Evolutionary conservation across 2,113 vertebrate genomes (phyloP), one percentile per base, ranked within the genome.

Genomic region (Neomonachus schauinslandi): DNA sequence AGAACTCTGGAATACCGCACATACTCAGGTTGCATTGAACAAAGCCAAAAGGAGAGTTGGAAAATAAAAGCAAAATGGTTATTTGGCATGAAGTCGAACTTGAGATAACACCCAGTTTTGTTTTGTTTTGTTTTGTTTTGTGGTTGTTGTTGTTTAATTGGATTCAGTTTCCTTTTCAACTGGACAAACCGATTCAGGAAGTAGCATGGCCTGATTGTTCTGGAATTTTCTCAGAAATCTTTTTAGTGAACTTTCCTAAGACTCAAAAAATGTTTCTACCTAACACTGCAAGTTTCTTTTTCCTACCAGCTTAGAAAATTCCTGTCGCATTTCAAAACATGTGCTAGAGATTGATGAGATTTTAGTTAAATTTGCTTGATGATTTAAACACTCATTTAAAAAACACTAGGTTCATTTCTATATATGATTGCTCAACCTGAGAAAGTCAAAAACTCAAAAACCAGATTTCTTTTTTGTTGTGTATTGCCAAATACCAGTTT

Each of bases 41-140:
- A 92, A 95, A 98, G 79, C 12, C 83, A 93, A 94, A 97, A 94
- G 18, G 53, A 89, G 46, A 89, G 33, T 16, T 79, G 51, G 87
- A 96, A 97, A 95, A 72, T 94, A 94, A 94, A 98, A 96, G 24
- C n/a, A 85, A 94, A 96, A 96, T 93, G 26, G 55, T 80, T 83
- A 89, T 94, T 97, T 96, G 42, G 74, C 42, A 97, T 84, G 67
- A 91, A 93, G 9, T 16, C 94, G 31, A 69, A 79, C 57, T n/a
- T 89, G 14, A 95, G 55, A 96, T 94, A 97, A 95, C 33, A 12
- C 55, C 11, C 1, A 67, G 39, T 90, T 69, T 72, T 55, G 28
- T 61, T 39, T 85, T 82, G 28, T 51, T 84, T 72, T 77, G 26
- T 63, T 61, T 63, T 63, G 24, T 89, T 67, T 83, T 57, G 46